phyloP scores from a whole-genome alignment of 2,113 vertebrate genomes.

The Entosphenus tridentatus region DNA sequence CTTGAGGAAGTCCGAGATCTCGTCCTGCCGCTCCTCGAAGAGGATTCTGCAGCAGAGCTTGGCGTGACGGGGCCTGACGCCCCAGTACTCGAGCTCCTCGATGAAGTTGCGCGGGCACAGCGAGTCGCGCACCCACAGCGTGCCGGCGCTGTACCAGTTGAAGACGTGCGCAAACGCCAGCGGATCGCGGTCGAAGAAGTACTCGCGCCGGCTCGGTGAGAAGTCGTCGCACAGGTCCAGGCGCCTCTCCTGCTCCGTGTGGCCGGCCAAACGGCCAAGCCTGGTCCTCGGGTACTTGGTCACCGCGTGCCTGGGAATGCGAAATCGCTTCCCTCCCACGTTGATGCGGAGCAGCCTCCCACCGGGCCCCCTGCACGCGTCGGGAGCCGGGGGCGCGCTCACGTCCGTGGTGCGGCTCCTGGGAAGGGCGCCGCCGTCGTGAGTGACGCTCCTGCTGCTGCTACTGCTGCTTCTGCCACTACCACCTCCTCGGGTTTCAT shows the following conservation, averaged over 20 bases:
- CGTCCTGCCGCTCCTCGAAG: slow-evolving; percentile 39
- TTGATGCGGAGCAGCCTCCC: slow-evolving; percentile 32
- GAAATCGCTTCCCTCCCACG: slow-evolving; percentile 41
- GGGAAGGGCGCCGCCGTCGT: no score
- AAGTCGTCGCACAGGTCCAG: slow-evolving; percentile 57
- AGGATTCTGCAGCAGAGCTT: slow-evolving; percentile 37
- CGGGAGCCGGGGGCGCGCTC: no score
- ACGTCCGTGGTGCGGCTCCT: no score
- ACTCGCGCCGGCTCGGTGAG: slow-evolving; percentile 39
- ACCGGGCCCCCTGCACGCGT: no score
- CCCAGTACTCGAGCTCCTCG: slow-evolving; percentile 51
- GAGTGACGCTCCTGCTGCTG: no score
- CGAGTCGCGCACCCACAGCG: slow-evolving; percentile 36
- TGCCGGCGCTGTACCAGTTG: slow-evolving; percentile 45
- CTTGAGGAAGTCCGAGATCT: slow-evolving; percentile 36
- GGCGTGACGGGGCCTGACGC: slow-evolving; percentile 32
- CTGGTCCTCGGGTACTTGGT: slow-evolving; percentile 35
- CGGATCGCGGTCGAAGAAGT: slow-evolving; percentile 64
- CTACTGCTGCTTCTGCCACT: no score
- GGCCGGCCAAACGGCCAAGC: slow-evolving; percentile 38
- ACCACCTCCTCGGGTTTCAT: no score
- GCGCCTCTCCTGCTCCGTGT: slow-evolving; percentile 25
- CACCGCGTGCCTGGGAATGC: slow-evolving; percentile 26
- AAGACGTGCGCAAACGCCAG: slow-evolving; percentile 52
- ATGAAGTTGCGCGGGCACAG: slow-evolving; percentile 39